Base-by-base conservation (phyloP, 2,888 invertebrate genomes). In the Lordiphosa fenestrarum region DNA sequence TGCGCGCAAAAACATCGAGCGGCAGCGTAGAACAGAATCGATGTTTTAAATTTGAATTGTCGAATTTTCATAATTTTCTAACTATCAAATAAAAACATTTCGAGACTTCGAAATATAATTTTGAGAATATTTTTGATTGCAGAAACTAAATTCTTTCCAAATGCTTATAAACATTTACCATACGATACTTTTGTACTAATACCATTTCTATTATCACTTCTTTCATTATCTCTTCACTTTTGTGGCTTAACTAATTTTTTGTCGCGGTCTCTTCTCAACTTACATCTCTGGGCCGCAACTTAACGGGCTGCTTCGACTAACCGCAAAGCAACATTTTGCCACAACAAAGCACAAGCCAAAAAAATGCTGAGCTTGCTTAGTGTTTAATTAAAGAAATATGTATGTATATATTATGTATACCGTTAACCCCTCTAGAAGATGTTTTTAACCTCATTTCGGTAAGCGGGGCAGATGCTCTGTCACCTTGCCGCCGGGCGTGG, bases 331-430 rank as follows among this genome's bases (percentile, higher is more conserved):
- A 42, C 71, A 48, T 56, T 50, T 50, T 38, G 12, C 42, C 53
- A 54, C 23, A 47, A 40, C 44, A 21, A 35, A 58, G 35, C 37
- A 38, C 54, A 73, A 69, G 58, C 69, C 64, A 30, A 55, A 64
- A 62, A 61, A 56, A 59, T 59, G 37, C 50, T 56, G 13, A 36
- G 50, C 61, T 56, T 55, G 70, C 64, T 72, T 78, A 76, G 73
- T 73, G 72, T 76, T 73, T 76, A 73, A 78, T 80, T 76, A 70
- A 73, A 78, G 70, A 62, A 25, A 30, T 30, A 30, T 30, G 7
- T 30, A 30, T 30, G 30, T 30, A 30, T 30, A 4, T 19, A 19
- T 2, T 19, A 53, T 64, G 63, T 55, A 59, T 44, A 49, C 60
- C 53, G 56, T 68, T 53, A 72, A 76, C 72, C 66, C 73, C 56